phyloP scores from a whole-genome alignment of 2,888 invertebrate genomes.

The Tridacna crocea region DNA sequence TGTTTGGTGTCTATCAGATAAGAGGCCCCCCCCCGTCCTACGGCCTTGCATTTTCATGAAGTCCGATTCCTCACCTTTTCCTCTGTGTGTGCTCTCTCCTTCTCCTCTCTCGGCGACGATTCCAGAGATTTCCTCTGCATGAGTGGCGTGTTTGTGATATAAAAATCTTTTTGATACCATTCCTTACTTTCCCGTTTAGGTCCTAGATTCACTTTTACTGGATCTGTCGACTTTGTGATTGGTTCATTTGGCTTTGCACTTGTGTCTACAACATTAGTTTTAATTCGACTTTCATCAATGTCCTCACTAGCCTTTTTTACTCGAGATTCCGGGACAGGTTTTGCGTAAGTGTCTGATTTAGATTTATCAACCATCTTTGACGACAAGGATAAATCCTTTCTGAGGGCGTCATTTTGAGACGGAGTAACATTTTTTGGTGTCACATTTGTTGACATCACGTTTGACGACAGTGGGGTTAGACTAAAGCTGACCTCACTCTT shows the following conservation, averaged over 20 bases:
- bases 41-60: not conserved
- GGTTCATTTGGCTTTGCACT: not conserved
- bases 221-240: conserved; percentile 23
- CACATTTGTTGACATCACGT: not conserved
- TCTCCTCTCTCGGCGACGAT: conserved; percentile 35
- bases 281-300: not conserved
- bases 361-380: not conserved
- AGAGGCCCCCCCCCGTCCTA: too few relatives aligned
- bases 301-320: not conserved
- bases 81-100: conserved; percentile 48
- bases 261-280: not conserved
- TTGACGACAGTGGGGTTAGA: conserved; percentile 43
- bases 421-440: not conserved
- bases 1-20: too few relatives aligned
- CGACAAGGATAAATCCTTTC: not conserved
- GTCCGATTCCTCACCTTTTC: conserved; percentile 47
- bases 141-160: conserved; percentile 62
- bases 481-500: conserved; percentile 56
- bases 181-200: conserved; percentile 73
- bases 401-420: not conserved
- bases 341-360: conserved; percentile 1
- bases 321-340: conserved; percentile 1
- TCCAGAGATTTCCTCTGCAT: conserved; percentile 47
- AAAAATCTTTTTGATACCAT: conserved; percentile 76
- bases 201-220: conserved; percentile 68